A percentile compares a stretch with the other conserved stretches of the same genome.
Conservation (phyloP, 2,797 vertebrate genomes). For the Lagorchestes hirsutus region DNA sequence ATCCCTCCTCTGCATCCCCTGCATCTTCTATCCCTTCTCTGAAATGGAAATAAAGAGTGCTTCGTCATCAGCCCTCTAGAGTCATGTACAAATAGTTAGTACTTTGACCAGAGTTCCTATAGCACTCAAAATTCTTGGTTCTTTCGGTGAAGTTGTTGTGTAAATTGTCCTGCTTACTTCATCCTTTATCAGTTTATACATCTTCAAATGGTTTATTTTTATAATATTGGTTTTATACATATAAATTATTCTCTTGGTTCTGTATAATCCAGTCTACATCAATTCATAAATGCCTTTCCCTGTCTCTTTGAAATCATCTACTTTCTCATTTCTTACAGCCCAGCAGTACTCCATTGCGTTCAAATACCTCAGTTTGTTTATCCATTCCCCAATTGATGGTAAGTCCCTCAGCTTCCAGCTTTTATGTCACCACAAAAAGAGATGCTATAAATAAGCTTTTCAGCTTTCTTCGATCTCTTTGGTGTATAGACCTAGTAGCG, state of each 20-base stretch:
- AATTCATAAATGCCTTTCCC: background rate
- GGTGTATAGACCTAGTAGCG: background rate
- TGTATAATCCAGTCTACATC: background rate
- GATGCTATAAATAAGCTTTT: background rate
- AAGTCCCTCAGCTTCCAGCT: background rate
- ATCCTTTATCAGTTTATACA: background rate
- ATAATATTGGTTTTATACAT: background rate
- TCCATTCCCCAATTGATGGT: background rate
- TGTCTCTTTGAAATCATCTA: background rate
- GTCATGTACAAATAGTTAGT: background rate
- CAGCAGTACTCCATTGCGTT: background rate
- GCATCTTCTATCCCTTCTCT: background rate
- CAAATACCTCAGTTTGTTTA: background rate
- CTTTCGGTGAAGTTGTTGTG: background rate
- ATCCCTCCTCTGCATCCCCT: no score
- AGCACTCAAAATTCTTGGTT: background rate
- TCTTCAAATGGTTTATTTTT: background rate
- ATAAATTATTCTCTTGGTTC: background rate
- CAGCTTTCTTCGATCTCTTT: background rate
- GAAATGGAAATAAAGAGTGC: background rate
- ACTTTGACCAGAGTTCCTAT: background rate
- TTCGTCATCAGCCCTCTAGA: background rate
- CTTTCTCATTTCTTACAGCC: background rate
- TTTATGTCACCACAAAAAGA: background rate
- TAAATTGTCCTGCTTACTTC: background rate